These are phyloP conservation scores for Aphis gossypii DNA, from an alignment of 1,140 invertebrate species.

Conservation along the genomic window DNA sequence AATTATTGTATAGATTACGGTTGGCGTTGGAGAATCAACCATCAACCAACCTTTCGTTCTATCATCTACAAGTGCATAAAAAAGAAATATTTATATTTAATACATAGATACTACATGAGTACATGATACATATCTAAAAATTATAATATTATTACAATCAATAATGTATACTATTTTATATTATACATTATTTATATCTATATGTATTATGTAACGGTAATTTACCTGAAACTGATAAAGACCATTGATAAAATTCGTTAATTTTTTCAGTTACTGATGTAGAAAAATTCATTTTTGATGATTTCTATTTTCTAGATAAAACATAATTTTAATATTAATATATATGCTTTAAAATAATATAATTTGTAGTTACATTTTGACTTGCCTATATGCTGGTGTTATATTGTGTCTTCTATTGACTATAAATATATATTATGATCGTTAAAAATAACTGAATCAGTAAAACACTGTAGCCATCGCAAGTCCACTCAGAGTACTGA, in stretches of 20 bases:
- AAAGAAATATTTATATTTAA: not conserved
- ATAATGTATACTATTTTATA: not conserved
- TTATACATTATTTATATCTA: no score
- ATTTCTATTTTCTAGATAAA: not conserved
- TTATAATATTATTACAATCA: not conserved
- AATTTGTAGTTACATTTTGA: not conserved
- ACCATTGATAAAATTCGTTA: constrained; percentile 18
- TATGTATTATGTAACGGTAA: not conserved
- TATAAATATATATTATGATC: not conserved
- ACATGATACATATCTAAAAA: not conserved
- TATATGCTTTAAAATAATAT: no score
- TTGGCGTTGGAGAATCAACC: constrained; percentile 82
- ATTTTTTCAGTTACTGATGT: not conserved
- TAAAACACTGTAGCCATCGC: not conserved
- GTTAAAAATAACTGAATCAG: not conserved
- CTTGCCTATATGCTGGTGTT: not conserved
- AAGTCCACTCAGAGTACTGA: not conserved
- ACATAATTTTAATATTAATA: not conserved
- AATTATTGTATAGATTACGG: constrained; percentile 71
- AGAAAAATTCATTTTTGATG: not conserved
- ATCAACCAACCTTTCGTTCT: constrained; percentile 86
- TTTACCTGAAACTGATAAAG: constrained; percentile 46
- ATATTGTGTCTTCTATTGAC: not conserved
- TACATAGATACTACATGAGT: no score
- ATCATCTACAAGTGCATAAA: constrained; percentile 69